Evolutionary conservation across 2,888 invertebrate species (phyloP).

Genomic region (Lampropteryx suffumata): DNA sequence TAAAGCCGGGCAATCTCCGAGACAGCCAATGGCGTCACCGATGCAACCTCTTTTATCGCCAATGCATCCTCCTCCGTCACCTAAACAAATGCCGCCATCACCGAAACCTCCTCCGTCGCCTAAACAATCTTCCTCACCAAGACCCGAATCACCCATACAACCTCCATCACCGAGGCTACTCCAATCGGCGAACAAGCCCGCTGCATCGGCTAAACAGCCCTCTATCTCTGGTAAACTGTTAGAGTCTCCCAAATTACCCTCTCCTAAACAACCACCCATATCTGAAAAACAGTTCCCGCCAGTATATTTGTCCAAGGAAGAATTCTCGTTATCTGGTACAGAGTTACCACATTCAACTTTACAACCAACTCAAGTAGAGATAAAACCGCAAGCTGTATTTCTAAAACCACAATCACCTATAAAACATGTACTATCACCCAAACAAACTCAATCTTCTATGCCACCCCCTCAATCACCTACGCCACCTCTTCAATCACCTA

Average conservation of each 20-base stretch:
- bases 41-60: conserved; percentile 13
- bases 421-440: conserved; percentile 12
- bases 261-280: conserved; percentile 5
- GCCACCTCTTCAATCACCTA: conserved; percentile 21
- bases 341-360: conserved; percentile 19
- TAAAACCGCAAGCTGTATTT: conserved; percentile 27
- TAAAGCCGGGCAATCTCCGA: conserved; percentile 28
- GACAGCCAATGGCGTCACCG: conserved; percentile 20
- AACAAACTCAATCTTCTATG: conserved; percentile 18
- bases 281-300: conserved; percentile 15
- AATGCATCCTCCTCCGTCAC: conserved; percentile 19
- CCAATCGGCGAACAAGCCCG: conserved; percentile 22
- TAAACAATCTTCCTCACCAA: conserved; percentile 21
- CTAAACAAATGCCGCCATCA: conserved; percentile 17
- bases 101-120: conserved; percentile 19
- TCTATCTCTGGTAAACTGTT: conserved; percentile 2
- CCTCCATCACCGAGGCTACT: conserved; percentile 26
- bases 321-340: conserved; percentile 13
- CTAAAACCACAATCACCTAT: conserved; percentile 23
- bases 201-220: conserved; percentile 32
- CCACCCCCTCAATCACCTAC: conserved; percentile 13
- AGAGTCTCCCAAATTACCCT: conserved; percentile 1
- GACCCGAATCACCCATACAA: conserved; percentile 48
- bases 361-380: conserved; percentile 15
- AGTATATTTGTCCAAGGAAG: conserved; percentile 16